Evolutionary conservation across 1,140 invertebrate genomes (phyloP), one percentile per base, ranked within the genome.

Genomic region (Temnothorax nylanderi): DNA sequence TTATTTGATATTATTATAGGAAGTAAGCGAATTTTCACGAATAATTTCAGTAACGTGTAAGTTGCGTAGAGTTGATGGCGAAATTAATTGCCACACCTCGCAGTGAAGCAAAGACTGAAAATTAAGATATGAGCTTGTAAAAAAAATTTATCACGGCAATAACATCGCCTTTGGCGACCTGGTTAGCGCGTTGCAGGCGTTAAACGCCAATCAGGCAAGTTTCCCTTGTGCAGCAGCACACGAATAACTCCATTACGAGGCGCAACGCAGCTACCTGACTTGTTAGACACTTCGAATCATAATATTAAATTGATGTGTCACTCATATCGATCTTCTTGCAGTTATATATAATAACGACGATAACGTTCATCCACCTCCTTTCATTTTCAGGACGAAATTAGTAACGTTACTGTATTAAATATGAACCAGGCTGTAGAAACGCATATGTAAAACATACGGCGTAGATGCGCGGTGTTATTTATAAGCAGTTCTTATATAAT

Each of bases 301-400:
- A 84, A 84, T 74, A 84, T 84, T 84, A 84, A 84, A 84, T 74
- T 84, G 80, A 84, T 84, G 80, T 84, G 80, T 74, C 80, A 84
- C 41, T 84, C 54, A 60, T 84, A 84, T 84, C 80, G 54, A 84
- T 26, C 69, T 75, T 75, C 56, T 37, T 75, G 41, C n/a, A 47
- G 26, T 84, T 60, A 60, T 54, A 60, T 54, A 71, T 49, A 72
- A 74, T 74, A 72, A 74, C 37, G 26, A 58, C 37, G 41, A 60
- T 60, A 56, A 60, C 56, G 26, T 34, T 47, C 37, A 75, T 84
- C 41, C 44, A 54, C 62, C 69, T 51, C 64, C 77, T 71, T 81
- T 71, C 65, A 71, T 71, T 71, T 41, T 71, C 65, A 54, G 3
- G 8, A 26, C 13, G 10, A 37, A 64, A 64, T n/a, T 10, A 58